Base-by-base conservation (phyloP, 1,140 invertebrate genomes). In the Musca vetustissima region DNA sequence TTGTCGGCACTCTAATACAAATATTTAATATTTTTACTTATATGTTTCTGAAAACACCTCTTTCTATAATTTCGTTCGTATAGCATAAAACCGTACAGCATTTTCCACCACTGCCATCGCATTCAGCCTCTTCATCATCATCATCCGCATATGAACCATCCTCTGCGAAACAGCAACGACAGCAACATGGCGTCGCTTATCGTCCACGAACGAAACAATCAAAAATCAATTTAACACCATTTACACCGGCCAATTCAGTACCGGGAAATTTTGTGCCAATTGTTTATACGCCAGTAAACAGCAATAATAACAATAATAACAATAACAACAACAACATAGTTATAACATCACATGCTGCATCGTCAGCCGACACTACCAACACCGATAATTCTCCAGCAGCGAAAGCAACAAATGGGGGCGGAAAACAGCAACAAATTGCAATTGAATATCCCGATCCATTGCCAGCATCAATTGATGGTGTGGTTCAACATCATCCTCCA, bases 151-250 rank as follows among this genome's bases (percentile, higher is more conserved):
- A 7, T 25, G 55, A n/a, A n/a, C 15, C 43, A 32, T 11, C 59
- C 17, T 55, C 36, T 6, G 14, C 43, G 11, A 43, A 70, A 28
- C 67, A 68, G 19, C 73, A 75, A 6, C 71, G 69, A 49, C 69
- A 67, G 4, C 68, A 69, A 22, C 74, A 74, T 25, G 28, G 32
- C 52, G 19, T 24, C 59, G 47, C 73, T 67, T 73, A 74, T 61
- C 73, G 73, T 24, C 77, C 77, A 49, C 78, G 76, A 24, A 73
- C 68, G 61, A 80, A 80, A 72, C 75, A 77, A 77, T 80, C 78
- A 74, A 81, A 80, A 81, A 71, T 78, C 78, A 77, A 78, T 77
- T 78, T 76, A 76, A 80, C 81, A 70, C 81, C 80, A 73, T 82
- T 82, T 76, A 78, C 76, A 74, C 70, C 80, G 64, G 74, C 77